A percentile compares a stretch with the other conserved stretches of the same genome.
These are phyloP conservation scores for Gambelia wislizenii DNA, from an alignment of 2,797 vertebrate genomes.

Conservation along the genomic window DNA sequence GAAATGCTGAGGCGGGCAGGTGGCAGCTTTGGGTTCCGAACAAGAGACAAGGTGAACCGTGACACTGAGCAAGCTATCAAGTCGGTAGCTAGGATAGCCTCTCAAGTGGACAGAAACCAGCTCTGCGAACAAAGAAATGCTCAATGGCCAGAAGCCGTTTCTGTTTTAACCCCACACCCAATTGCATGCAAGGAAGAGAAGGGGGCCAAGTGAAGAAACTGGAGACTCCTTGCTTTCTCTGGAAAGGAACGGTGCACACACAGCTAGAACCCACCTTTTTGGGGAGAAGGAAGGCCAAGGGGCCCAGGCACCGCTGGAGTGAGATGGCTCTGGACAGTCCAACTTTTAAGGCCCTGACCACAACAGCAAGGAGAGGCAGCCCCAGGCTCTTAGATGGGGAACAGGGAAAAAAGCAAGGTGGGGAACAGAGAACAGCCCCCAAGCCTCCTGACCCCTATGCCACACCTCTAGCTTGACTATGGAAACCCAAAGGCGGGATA, in stretches of 20 bases:
- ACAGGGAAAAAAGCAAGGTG: too few species aligned
- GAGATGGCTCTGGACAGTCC: neutral
- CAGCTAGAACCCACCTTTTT: conserved; percentile 71
- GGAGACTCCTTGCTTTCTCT: neutral
- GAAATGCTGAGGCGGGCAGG: too few species aligned
- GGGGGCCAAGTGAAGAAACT: neutral
- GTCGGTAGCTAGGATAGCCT: neutral
- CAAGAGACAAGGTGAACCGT: neutral
- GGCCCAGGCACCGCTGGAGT: neutral
- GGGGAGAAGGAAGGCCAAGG: too few species aligned
- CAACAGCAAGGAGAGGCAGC: neutral
- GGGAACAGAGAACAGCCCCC: rapidly evolving
- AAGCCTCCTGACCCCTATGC: neutral
- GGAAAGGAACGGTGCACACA: neutral
- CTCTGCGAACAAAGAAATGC: neutral
- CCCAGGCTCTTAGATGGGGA: neutral
- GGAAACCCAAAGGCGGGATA: neutral
- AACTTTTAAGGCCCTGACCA: neutral
- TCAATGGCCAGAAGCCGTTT: neutral
- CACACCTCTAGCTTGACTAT: neutral
- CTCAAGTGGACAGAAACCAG: neutral
- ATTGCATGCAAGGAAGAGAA: too few species aligned
- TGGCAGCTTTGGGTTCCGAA: neutral
- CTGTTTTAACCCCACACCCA: too few species aligned
- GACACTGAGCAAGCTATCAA: neutral